Base-by-base conservation (phyloP, 35 echinoderm and acorn worm species). In the Chiridota heheva region DNA sequence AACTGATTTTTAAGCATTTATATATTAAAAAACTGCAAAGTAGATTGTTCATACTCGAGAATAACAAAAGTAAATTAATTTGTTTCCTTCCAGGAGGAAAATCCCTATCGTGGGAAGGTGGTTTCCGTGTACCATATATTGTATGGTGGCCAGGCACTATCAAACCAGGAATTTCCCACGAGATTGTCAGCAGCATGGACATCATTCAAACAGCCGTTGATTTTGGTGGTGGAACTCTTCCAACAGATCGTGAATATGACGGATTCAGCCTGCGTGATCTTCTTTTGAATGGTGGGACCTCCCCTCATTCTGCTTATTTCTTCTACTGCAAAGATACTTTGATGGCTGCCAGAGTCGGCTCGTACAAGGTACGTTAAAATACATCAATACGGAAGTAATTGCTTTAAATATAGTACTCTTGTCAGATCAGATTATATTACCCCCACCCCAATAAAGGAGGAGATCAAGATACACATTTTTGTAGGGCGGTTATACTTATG, bases 341-440 rank as follows among this genome's bases (percentile, higher is more conserved):
- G 31, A 63, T 43, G 57, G 83, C 83, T 43, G 83, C 58, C 2
- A 34, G 83, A 40, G 44, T 42, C 51, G 83, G 83, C n/a, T 16
- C 53, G 58, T 86, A 86, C 53, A 86, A 86, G 68, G 35, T 75
- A n/a, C n/a, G n/a, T n/a, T n/a, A n/a, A n/a, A n/a, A 28, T 48
- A 75, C 56, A 51, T 75, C 44, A 10, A 6, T 32, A 53, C 44
- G 8, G n/a, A n/a, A n/a, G n/a, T n/a, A n/a, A n/a, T n/a, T n/a
- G n/a, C n/a, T n/a, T n/a, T n/a, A n/a, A n/a, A n/a, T n/a, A n/a
- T n/a, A n/a, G n/a, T n/a, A n/a, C n/a, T n/a, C n/a, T n/a, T n/a
- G n/a, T n/a, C n/a, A n/a, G n/a, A n/a, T n/a, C n/a, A n/a, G n/a
- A n/a, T n/a, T n/a, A n/a, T n/a, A n/a, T n/a, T n/a, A n/a, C n/a